Base-by-base conservation (phyloP, 2,797 vertebrate species). In the Chaenodraco wilsoni region DNA sequence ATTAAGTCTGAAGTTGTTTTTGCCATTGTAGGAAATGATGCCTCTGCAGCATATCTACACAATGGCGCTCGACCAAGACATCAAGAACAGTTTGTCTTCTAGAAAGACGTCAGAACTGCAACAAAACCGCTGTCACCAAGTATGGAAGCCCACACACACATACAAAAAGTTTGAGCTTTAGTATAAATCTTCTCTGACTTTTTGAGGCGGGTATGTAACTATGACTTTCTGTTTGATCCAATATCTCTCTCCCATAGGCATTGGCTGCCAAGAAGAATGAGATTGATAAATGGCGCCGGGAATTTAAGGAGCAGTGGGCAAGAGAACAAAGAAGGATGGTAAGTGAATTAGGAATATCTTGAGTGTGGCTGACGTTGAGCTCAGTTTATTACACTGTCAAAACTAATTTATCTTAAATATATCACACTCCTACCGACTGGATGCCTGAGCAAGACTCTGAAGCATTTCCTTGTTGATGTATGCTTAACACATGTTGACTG, bases 221-320 rank as follows among this genome's bases (percentile, higher is more conserved):
- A 3, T 33, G 51, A 50, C 37, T 31, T 65, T 60, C 19, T 65
- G 50, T 74, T 69, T 81, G 57, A 85, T 79, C 14, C n/a, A 2
- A 1, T 62, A 1, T 87, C 41, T 83, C 23, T 85, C 3, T 79
- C 68, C 62, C 19, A 61, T 86, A 99, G 98, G 96, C 96, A 48
- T 92, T 99, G 69, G 91, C 91, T 9, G 93, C 95, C 76, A 98
- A 98, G 83, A 94, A 88, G 74, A 98, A 96, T 6, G 98, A 99
- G 77, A 95, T 98, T 15, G 98, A 99, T 69, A 97, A 97, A 70
- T 98, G 96, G 96, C 91, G 98, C 67, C 94, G 97, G 69, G 97
- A 98, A 82, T 98, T 99, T 91, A 98, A 98, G 84, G 97, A 98
- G 37, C 97, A 98, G 70, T 99, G 98, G 98, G 76, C 89, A 5